A percentile compares a stretch with the other conserved stretches of the same genome.
phyloP scores from a whole-genome alignment of 2,797 vertebrate genomes.

The Helostoma temminkii region DNA sequence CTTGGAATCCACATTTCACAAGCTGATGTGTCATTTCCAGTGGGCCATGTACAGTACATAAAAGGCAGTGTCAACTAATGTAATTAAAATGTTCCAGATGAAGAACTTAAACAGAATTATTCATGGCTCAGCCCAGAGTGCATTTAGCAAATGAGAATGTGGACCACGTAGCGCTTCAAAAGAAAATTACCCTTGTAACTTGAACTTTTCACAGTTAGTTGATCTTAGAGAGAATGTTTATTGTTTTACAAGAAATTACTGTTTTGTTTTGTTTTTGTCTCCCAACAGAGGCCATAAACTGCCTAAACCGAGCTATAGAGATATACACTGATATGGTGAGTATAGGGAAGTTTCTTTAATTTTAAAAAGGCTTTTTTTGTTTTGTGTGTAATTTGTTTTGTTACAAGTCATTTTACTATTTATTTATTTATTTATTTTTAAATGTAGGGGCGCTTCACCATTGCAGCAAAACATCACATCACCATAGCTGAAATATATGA shows the following conservation, averaged over 20 bases:
- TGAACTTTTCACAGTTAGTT: neutral
- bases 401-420: too few relatives aligned
- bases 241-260: neutral
- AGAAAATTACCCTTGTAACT: neutral
- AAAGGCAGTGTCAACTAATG: neutral
- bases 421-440: neutral
- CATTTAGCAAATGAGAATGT: neutral
- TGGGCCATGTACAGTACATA: neutral
- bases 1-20: neutral
- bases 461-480: constrained; percentile 95
- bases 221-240: neutral
- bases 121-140: neutral
- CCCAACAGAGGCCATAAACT: constrained; percentile 82
- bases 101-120: neutral
- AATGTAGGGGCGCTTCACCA: constrained; percentile 92
- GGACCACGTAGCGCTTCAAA: neutral
- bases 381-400: neutral
- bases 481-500: constrained; percentile 94
- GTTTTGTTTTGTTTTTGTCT: constrained; percentile 23
- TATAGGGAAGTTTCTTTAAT: neutral
- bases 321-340: constrained; percentile 91
- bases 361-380: neutral
- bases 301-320: constrained; percentile 87
- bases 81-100: neutral
- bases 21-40: neutral